phyloP scores from a whole-genome alignment of 1,140 invertebrate genomes.

The Microplitis demolitor region DNA sequence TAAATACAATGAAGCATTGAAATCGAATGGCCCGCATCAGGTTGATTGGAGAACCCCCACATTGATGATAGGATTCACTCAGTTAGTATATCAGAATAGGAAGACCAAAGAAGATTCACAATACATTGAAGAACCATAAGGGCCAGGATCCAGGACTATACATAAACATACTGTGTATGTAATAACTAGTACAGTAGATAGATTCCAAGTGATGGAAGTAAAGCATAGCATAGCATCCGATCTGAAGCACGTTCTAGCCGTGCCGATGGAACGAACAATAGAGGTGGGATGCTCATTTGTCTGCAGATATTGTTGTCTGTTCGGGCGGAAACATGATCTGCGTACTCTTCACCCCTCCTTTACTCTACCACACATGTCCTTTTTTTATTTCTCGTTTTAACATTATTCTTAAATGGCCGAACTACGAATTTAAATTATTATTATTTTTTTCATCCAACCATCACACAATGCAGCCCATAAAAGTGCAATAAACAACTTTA shows the following conservation, averaged over 20 bases:
- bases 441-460: background rate
- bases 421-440: background rate
- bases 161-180: background rate
- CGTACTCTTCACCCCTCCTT: conserved; percentile 32
- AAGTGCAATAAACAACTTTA: too few species aligned
- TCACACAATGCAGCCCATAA: background rate
- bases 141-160: background rate
- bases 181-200: background rate
- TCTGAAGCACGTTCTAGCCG: conserved; percentile 37
- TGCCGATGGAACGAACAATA: conserved; percentile 58
- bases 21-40: conserved; percentile 27
- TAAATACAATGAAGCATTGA: background rate
- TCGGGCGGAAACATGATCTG: conserved; percentile 58
- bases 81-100: conserved; percentile 14
- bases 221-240: background rate
- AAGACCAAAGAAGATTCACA: background rate
- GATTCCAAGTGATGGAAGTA: too few species aligned
- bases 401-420: conserved; percentile 5
- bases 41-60: conserved; percentile 19
- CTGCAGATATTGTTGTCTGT: conserved; percentile 60
- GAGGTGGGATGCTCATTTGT: conserved; percentile 63
- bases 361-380: conserved; percentile 33
- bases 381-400: conserved; percentile 19
- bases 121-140: background rate
- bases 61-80: conserved; percentile 6